These are phyloP conservation scores for Schizaphis graminum DNA, from an alignment of 2,888 invertebrate genomes.

Conservation along the genomic window DNA sequence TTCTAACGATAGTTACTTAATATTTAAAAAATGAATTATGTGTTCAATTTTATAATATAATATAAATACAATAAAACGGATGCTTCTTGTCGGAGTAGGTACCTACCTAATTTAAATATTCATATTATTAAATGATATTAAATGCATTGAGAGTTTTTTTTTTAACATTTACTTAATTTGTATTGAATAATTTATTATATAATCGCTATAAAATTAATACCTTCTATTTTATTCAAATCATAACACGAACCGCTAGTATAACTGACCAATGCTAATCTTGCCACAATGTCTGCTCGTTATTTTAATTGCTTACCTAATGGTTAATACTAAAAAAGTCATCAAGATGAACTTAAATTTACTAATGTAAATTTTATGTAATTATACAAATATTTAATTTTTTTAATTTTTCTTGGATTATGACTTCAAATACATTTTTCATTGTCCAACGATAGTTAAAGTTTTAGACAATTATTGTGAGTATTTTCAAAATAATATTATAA, in stretches of 20 bases:
- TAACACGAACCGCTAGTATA: too few species aligned
- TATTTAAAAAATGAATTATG: not conserved
- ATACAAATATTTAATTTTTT: not conserved
- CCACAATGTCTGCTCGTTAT: not conserved
- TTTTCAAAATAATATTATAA: too few species aligned
- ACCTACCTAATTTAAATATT: not conserved
- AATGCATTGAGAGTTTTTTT: not conserved
- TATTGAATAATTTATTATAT: not conserved
- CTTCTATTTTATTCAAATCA: not conserved
- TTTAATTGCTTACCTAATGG: not conserved
- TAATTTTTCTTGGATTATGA: too few species aligned
- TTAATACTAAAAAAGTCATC: not conserved
- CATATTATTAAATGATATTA: not conserved
- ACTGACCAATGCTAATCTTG: not conserved
- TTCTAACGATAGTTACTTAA: not conserved
- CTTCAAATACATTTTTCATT: too few species aligned
- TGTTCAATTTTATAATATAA: not conserved
- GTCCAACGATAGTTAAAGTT: too few species aligned
- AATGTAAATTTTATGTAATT: not conserved
- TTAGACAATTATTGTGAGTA: too few species aligned
- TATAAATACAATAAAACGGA: not conserved
- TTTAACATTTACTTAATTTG: not conserved
- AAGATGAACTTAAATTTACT: not conserved
- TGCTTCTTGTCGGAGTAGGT: not conserved
- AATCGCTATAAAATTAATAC: not conserved